These are phyloP conservation scores for Sylvilagus bachmani DNA, from an alignment of 2,113 vertebrate genomes.

Conservation along the genomic window DNA sequence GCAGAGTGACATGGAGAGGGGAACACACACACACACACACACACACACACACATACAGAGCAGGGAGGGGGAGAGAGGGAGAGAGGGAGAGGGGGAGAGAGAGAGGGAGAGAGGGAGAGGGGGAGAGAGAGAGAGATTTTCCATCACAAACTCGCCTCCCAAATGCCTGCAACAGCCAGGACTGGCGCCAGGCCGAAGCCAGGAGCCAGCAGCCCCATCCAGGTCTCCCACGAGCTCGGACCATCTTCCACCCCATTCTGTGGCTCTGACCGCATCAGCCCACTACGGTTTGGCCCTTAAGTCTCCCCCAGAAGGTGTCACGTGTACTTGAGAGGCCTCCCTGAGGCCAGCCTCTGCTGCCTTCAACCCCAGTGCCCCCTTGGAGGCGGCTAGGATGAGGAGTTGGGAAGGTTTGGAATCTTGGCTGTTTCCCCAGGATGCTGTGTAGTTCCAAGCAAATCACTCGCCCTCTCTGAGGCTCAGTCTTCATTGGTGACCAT, in stretches of 20 bases:
- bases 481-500: not conserved
- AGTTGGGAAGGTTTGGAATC: not conserved
- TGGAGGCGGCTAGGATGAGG: not conserved
- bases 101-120: no score
- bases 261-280: accelerated
- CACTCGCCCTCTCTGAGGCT: not conserved
- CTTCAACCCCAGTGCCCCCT: not conserved
- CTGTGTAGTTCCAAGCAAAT: not conserved
- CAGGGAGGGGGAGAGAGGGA: no score
- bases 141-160: no score
- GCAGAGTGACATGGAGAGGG: no score
- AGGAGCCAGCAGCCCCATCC: no score
- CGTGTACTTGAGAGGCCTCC: accelerated
- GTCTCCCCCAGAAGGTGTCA: not conserved
- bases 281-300: not conserved
- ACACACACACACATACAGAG: no score
- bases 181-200: no score
- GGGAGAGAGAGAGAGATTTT: no score
- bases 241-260: accelerated
- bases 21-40: no score
- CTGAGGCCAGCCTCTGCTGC: not conserved
- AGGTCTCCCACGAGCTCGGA: no score
- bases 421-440: not conserved
- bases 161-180: no score
- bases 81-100: no score